These are phyloP conservation scores for Engraulis encrasicolus DNA, from an alignment of 2,113 vertebrate species.

Conservation along the genomic window DNA sequence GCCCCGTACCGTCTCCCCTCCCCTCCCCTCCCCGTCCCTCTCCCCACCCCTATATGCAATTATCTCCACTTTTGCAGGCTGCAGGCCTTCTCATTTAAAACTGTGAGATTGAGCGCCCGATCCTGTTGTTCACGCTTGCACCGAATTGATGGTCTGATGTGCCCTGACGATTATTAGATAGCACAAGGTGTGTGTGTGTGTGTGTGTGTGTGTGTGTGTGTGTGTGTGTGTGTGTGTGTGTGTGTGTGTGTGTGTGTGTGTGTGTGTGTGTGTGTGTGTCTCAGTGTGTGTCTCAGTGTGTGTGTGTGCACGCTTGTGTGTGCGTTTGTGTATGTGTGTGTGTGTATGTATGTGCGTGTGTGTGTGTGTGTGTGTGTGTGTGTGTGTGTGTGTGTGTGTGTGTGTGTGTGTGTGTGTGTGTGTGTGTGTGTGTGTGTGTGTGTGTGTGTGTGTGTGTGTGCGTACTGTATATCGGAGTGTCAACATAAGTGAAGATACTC, in stretches of 20 bases:
- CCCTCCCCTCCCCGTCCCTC: slow-evolving; percentile 52
- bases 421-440: background rate
- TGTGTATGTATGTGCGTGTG: background rate
- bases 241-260: background rate
- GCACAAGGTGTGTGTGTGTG: background rate
- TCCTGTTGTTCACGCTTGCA: slow-evolving; percentile 47
- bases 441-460: background rate
- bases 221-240: background rate
- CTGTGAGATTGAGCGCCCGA: slow-evolving; percentile 38
- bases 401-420: background rate
- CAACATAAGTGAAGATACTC: background rate
- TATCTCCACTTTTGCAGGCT: slow-evolving; percentile 47
- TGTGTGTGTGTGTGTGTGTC: background rate
- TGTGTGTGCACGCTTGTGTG: no score
- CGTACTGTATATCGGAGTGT: background rate
- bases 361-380: background rate
- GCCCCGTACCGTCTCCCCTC: slow-evolving; percentile 9
- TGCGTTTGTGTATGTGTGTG: background rate
- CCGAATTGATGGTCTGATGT: slow-evolving; percentile 29
- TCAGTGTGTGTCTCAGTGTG: background rate
- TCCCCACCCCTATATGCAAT: slow-evolving; percentile 51
- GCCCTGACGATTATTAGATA: slow-evolving; percentile 33
- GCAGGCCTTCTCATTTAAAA: slow-evolving; percentile 28
- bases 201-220: background rate
- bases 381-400: background rate